Evolutionary conservation across 1,140 invertebrate genomes (phyloP).

Genomic region (Drosophila miranda): DNA sequence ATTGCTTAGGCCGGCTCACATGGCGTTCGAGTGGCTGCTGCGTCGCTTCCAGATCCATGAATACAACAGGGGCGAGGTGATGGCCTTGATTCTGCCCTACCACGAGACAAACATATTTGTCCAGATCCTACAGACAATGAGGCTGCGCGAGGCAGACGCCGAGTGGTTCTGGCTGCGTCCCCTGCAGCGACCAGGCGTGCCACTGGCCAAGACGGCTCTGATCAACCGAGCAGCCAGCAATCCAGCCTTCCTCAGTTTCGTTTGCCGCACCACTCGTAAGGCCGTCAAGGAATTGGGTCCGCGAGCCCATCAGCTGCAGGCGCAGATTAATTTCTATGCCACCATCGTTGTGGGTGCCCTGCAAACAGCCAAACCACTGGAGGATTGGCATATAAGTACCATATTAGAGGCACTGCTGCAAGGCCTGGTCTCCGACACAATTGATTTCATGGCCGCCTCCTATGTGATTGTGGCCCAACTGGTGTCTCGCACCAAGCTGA

Average conservation of each 20-base stretch:
- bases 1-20: constrained; percentile 91
- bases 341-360: constrained; percentile 88
- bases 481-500: constrained; percentile 86
- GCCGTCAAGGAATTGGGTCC: constrained; percentile 86
- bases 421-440: constrained; percentile 86
- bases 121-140: constrained; percentile 90
- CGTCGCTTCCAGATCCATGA: constrained; percentile 93
- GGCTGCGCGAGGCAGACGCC: constrained; percentile 85
- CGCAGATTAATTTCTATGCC: constrained; percentile 90
- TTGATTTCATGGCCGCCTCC: constrained; percentile 88
- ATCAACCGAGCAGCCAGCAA: constrained; percentile 88
- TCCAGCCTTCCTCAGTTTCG: constrained; percentile 87
- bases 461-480: constrained; percentile 90
- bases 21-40: constrained; percentile 96
- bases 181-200: constrained; percentile 88
- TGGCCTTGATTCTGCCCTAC: constrained; percentile 93
- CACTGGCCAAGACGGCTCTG: constrained; percentile 88
- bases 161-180: constrained; percentile 91
- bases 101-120: constrained; percentile 95
- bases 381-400: constrained; percentile 87
- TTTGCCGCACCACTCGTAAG: constrained; percentile 87
- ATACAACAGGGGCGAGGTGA: constrained; percentile 91
- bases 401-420: constrained; percentile 88
- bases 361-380: constrained; percentile 83
- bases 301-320: constrained; percentile 85